A percentile compares a stretch with the other conserved stretches of the same genome.
phyloP scores from a whole-genome alignment of 2,113 vertebrate species.

The Chroicocephalus ridibundus region DNA sequence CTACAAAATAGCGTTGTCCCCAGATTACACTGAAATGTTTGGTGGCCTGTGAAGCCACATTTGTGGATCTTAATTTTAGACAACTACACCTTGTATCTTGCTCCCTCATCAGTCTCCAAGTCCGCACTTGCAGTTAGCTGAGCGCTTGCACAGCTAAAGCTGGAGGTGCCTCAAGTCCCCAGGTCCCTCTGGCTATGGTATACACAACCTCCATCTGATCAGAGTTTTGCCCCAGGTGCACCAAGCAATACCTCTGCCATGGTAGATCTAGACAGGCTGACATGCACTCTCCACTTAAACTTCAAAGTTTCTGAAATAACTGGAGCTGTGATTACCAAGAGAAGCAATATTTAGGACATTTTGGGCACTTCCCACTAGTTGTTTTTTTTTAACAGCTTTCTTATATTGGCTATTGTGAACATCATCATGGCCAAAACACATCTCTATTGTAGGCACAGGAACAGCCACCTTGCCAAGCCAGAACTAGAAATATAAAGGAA shows the following conservation, averaged over 20 bases:
- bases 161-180: neutral
- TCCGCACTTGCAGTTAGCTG: neutral
- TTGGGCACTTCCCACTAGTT: neutral
- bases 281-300: neutral
- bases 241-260: neutral
- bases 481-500: neutral
- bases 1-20: neutral
- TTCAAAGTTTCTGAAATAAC: neutral
- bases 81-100: neutral
- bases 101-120: neutral
- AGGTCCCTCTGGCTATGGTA: neutral
- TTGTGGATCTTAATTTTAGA: neutral
- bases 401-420: neutral
- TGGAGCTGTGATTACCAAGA: neutral
- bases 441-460: neutral
- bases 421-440: neutral
- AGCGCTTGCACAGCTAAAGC: neutral
- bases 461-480: neutral
- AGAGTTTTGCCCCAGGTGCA: neutral
- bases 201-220: neutral
- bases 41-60: accelerated
- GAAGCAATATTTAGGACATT: neutral
- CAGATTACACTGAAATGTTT: neutral
- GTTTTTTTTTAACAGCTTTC: neutral
- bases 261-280: neutral